Evolutionary conservation across 2,797 vertebrate genomes (phyloP).

Genomic region (Phrynocephalus forsythii): DNA sequence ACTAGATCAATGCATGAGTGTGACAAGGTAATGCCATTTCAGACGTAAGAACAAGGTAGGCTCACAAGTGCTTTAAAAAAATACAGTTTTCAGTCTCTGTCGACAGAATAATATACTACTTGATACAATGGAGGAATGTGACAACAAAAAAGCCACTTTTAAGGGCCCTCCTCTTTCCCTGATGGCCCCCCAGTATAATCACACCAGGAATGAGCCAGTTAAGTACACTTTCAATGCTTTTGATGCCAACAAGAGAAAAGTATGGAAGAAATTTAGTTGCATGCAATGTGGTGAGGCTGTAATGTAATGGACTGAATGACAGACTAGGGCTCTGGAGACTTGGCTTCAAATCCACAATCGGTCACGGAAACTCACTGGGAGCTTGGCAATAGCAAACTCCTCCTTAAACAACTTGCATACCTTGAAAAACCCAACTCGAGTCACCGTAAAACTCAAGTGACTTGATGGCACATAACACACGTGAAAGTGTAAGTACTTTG

Average conservation of each 20-base stretch:
- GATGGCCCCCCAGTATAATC: conserved; percentile 4
- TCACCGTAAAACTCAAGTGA: no score
- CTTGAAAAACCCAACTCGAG: no score
- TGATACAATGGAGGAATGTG: conserved; percentile 5
- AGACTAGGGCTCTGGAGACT: no score
- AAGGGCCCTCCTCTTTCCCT: conserved; percentile 38
- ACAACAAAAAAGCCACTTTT: conserved; percentile 28
- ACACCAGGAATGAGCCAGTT: conserved; percentile 19
- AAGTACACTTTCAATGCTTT: conserved; percentile 16
- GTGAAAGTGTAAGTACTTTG: not conserved
- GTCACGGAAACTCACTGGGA: no score
- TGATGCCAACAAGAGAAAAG: conserved; percentile 21
- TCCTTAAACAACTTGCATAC: no score
- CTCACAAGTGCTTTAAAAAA: conserved; percentile 44
- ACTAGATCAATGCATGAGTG: conserved; percentile 27
- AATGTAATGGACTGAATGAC: no score
- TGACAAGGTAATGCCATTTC: conserved; percentile 42
- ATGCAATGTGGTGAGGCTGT: no score
- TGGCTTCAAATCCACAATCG: no score
- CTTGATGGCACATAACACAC: no score
- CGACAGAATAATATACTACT: conserved; percentile 35
- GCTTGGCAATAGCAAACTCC: no score
- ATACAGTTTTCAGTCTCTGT: conserved; percentile 45
- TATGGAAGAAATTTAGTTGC: not conserved
- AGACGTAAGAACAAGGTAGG: conserved; percentile 38